Evolutionary conservation across 2,888 invertebrate genomes (phyloP), one percentile per base, ranked within the genome.

Genomic region (Cerastis rubricosa): DNA sequence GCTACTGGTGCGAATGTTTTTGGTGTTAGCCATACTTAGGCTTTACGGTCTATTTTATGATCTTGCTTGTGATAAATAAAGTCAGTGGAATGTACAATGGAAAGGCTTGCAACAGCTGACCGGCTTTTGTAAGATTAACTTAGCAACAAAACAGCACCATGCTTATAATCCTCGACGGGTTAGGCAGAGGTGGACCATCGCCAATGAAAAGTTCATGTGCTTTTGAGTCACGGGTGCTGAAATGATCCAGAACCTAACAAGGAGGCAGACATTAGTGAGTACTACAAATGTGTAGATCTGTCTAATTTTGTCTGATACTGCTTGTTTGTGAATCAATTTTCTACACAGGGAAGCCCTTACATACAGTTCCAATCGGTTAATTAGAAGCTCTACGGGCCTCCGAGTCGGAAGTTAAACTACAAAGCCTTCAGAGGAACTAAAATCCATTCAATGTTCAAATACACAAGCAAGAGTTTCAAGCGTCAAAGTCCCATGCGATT

Each of bases 1-100:
- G 76, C 57, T 81, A 67, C 69, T 47, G 61, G 40, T 49, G 19
- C 45, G 61, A 68, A 83, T 68, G 43, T 57, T 77, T 64, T 19
- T 0, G 45, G 17, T 63, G 29, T 76, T 9, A 35, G 40, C 14
- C 29, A 29, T 78, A 12, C 57, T 25, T 57, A 6, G 57, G 57
- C 25, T 14, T 57, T 25, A 61, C 29, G 59, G 29, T 29, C 59
- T 59, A 9, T 59, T 29, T 29, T 59, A 17, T 29, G 17, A 59
- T 59, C 9, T 25, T 57, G 19, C n/a, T n/a, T 54, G n/a, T 12
- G 12, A 12, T 25, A 25, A 57, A 57, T 57, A 14, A 19, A 35
- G 19, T 29, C 59, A 35, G 29, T 25, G 22, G n/a, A 43, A 66
- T 66, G 22, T 49, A 19, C 6, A 4, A 0, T 67, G 0, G 47